Base-by-base conservation (phyloP, 2,113 vertebrate genomes). In the Cynoglossus semilaevis region DNA sequence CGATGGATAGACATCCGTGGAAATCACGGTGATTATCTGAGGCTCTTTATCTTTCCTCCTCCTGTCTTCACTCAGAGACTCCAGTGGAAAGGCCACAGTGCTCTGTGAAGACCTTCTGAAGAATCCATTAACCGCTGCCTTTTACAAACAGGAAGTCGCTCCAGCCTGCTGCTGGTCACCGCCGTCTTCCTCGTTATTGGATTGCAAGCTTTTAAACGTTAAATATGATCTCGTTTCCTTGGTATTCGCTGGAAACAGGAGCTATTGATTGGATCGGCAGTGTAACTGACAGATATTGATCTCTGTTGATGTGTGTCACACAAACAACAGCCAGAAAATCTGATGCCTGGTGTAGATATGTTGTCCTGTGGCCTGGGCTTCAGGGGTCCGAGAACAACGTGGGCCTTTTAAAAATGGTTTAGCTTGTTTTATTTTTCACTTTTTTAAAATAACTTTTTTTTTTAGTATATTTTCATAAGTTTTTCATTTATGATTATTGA, bases 1-100 rank as follows among this genome's bases (percentile, higher is more conserved):
- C 93, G 90, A 73, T 98, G 97, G 96, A 94, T 98, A 47, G 96
- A 98, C 85, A 93, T 97, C 74, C 94, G 92, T 38, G 96, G 96
- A 76, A 99, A 98, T 88, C 97, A 99, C 57, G 96, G 96, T 97
- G 74, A 87, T 37, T 40, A 16, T 18, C 37, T 8, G 5, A 15
- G 7, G 9, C 35, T 15, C 4, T 5, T 19, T 40, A 40, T 40
- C 38, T 40, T 13, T 10, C 10, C 38, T n/a, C n/a, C 3, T 40
- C 8, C 38, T 12, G 13, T 42, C 15, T 17, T 54, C 17, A 35
- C 5, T 44, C 40, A 6, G 11, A 49, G 43, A 14, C 15, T 59
- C 8, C 15, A 43, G 1, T 37, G 35, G 61, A 61, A 46, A 18
- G n/a, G 14, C 38, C 16, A 16, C 3, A 49, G 45, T 13, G 16